phyloP scores from a whole-genome alignment of 2,113 vertebrate species.

The Electrona antarctica region DNA sequence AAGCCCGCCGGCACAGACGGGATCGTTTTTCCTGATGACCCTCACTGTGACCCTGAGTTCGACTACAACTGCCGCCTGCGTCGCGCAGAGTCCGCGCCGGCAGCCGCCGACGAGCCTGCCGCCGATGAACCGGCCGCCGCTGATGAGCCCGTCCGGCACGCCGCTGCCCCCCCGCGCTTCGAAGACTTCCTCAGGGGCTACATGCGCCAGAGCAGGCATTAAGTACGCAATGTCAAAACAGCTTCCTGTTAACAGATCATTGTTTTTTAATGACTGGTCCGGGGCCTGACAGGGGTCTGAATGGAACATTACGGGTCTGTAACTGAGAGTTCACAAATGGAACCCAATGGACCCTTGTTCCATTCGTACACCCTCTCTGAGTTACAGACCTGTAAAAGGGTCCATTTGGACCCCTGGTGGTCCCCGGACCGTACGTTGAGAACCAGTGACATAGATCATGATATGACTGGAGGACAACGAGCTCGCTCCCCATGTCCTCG shows the following conservation, averaged over 20 bases:
- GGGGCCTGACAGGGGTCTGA: too few relatives aligned
- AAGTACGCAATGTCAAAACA: conserved; percentile 18
- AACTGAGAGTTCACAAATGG: too few relatives aligned
- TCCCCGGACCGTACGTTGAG: too few relatives aligned
- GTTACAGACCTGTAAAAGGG: too few relatives aligned
- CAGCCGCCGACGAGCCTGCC: conserved; percentile 38
- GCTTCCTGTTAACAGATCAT: too few relatives aligned
- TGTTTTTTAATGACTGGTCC: too few relatives aligned
- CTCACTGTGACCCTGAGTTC: conserved; percentile 79
- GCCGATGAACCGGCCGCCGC: conserved; percentile 34
- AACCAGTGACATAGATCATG: neutral
- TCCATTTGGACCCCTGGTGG: too few relatives aligned
- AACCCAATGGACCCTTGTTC: too few relatives aligned
- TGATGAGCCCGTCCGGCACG: conserved; percentile 31
- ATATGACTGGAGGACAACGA: neutral
- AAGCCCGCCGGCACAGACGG: conserved; percentile 44
- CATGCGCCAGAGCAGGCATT: conserved; percentile 66
- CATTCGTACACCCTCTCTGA: too few relatives aligned
- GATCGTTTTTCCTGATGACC: conserved; percentile 74
- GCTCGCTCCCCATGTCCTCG: conserved; percentile 4
- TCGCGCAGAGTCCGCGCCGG: conserved; percentile 33
- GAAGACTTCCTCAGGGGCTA: conserved; percentile 73
- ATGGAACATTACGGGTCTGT: too few relatives aligned
- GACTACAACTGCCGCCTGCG: conserved; percentile 81
- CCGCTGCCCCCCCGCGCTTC: conserved; percentile 49